phyloP scores from a whole-genome alignment of 2,113 vertebrate species.

The Indri indri region DNA sequence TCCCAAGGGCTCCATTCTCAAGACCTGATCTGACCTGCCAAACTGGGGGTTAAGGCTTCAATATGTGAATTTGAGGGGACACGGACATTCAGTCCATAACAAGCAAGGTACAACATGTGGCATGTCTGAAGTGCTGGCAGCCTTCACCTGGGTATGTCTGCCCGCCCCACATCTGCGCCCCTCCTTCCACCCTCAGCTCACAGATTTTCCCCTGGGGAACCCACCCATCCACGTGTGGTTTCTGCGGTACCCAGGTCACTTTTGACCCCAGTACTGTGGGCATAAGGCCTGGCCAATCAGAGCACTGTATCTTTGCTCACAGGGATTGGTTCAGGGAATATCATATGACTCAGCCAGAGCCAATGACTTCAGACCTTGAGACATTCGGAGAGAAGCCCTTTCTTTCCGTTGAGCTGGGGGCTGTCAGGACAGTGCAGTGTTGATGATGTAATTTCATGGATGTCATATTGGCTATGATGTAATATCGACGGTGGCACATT shows the following conservation, averaged over 20 bases:
- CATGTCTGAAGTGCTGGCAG: not conserved
- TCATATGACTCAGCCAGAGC: not conserved
- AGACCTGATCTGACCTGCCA: too few species aligned
- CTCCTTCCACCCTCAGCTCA: not conserved
- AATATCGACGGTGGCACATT: not conserved
- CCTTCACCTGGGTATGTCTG: not conserved
- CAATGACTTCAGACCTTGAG: not conserved
- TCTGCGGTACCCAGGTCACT: not conserved
- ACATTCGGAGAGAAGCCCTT: not conserved
- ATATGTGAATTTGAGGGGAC: not conserved
- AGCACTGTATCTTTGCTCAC: not conserved
- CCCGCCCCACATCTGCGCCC: not conserved
- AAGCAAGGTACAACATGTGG: not conserved
- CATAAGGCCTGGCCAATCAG: not conserved
- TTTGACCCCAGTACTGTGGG: not conserved
- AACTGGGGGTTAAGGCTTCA: not conserved
- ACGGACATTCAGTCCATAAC: not conserved
- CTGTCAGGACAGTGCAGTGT: rapidly evolving
- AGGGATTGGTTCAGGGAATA: not conserved
- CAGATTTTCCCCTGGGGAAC: not conserved
- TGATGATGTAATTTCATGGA: not conserved
- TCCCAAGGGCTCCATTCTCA: not conserved
- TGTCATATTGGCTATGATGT: not conserved
- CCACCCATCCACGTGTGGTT: rapidly evolving
- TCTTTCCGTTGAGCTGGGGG: not conserved